Percentiles rank a stretch among this genome's conserved stretches.
phyloP scores from a whole-genome alignment of 2,113 vertebrate genomes.

The Strigops habroptila region DNA sequence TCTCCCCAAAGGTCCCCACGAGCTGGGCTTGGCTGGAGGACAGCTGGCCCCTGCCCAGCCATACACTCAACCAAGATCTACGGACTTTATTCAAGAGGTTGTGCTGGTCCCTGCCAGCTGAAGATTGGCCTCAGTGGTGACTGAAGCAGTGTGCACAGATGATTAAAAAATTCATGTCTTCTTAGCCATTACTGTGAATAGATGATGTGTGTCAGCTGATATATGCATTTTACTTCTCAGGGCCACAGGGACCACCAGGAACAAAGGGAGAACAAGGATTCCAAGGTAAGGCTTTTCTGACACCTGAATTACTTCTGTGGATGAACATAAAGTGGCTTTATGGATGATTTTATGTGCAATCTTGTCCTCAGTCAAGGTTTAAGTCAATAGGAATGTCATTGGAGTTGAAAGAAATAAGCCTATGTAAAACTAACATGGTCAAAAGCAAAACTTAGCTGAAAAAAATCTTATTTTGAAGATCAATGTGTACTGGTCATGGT shows the following conservation, averaged over 20 bases:
- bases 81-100: not conserved
- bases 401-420: not conserved
- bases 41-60: conserved; percentile 12
- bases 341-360: conserved; percentile 35
- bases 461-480: not conserved
- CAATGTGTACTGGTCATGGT: accelerated
- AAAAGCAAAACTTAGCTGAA: not conserved
- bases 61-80: not conserved
- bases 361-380: not conserved
- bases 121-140: not conserved
- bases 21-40: not conserved
- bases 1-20: not conserved
- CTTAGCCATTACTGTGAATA: not conserved
- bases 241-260: conserved; percentile 55
- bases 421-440: not conserved
- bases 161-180: not conserved
- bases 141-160: not conserved
- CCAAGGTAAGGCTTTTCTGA: conserved; percentile 55
- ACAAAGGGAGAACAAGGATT: conserved; percentile 63
- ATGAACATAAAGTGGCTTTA: conserved; percentile 25
- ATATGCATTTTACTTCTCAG: conserved; percentile 51
- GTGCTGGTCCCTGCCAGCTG: not conserved
- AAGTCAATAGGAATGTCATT: not conserved
- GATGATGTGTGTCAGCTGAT: conserved; percentile 29
- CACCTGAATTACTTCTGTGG: not conserved